Evolutionary conservation across 2,888 invertebrate species (phyloP).

Genomic region (Andrena chrysosceles): DNA sequence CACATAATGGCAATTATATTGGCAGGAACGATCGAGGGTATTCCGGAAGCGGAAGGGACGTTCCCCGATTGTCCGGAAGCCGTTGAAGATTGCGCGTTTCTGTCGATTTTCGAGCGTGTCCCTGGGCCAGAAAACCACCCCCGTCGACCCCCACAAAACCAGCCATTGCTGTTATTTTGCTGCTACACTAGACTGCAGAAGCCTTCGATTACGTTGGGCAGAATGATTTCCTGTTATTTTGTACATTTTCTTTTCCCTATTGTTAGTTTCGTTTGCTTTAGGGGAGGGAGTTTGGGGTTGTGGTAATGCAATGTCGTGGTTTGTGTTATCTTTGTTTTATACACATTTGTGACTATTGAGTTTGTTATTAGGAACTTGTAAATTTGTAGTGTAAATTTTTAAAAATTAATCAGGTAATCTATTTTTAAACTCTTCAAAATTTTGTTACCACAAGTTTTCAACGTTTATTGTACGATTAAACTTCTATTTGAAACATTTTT

Average conservation of each 20-base stretch:
- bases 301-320: no score
- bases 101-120: conserved; percentile 52
- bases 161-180: no score
- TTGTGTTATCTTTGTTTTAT: no score
- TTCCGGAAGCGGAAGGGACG: conserved; percentile 72
- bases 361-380: no score
- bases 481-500: no score
- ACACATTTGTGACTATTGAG: no score
- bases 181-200: no score
- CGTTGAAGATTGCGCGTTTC: conserved; percentile 69
- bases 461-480: no score
- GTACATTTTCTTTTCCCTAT: not conserved
- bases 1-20: conserved; percentile 66
- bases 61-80: conserved; percentile 72
- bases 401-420: no score
- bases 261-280: not conserved
- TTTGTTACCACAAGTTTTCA: no score
- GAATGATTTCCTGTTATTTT: not conserved
- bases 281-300: not conserved
- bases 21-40: conserved; percentile 62
- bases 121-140: conserved; percentile 18
- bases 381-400: no score
- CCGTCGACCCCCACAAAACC: not conserved
- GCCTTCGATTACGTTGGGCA: not conserved
- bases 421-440: no score